Percentiles rank a stretch among this genome's conserved stretches.
phyloP scores from a whole-genome alignment of 2,113 vertebrate species.

The Myiozetetes cayanensis region DNA sequence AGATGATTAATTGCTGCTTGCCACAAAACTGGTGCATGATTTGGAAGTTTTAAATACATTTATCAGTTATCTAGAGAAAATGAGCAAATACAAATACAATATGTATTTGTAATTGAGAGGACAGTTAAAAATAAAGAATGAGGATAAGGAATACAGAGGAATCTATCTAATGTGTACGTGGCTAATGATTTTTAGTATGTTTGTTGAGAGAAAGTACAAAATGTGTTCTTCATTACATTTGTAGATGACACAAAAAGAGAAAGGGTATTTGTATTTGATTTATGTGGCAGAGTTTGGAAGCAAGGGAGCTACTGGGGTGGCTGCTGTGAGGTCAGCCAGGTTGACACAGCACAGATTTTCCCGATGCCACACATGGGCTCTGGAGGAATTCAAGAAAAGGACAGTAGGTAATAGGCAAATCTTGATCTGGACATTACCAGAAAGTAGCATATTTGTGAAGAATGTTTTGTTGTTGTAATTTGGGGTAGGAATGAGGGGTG shows the following conservation, averaged over 20 bases:
- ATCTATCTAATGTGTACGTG: neutral
- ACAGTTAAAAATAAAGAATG: neutral
- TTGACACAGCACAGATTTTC: neutral
- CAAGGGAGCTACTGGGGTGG: neutral
- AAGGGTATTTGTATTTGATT: neutral
- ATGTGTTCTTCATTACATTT: neutral
- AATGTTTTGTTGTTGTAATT: neutral
- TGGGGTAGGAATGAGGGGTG: neutral
- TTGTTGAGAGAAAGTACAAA: neutral
- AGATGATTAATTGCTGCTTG: neutral
- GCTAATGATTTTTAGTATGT: neutral
- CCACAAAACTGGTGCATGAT: neutral
- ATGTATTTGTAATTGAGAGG: neutral
- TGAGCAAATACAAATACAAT: neutral
- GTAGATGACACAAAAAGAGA: neutral
- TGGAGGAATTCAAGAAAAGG: neutral
- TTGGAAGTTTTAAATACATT: neutral
- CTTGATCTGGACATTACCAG: neutral
- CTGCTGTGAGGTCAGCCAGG: neutral
- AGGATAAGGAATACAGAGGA: neutral
- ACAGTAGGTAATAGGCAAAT: neutral
- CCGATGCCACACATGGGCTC: rapidly evolving
- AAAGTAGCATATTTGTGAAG: neutral
- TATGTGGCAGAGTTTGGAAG: neutral
- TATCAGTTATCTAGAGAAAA: neutral